A percentile compares a stretch with the other conserved stretches of the same genome.
phyloP scores from a whole-genome alignment of 2,113 vertebrate species.

The Pseudorectes ferrugineus region DNA sequence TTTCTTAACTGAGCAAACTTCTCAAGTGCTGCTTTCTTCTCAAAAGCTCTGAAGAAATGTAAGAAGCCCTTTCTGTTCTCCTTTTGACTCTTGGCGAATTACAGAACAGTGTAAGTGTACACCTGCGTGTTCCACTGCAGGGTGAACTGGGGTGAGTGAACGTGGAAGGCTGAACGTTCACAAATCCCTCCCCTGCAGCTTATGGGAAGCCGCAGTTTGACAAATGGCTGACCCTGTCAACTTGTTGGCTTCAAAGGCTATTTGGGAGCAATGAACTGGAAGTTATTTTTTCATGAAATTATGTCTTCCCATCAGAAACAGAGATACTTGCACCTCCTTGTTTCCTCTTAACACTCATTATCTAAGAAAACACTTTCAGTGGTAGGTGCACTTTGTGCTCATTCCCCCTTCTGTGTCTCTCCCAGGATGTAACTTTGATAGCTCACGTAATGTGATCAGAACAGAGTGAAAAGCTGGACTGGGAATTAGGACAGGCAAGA shows the following conservation, averaged over 20 bases:
- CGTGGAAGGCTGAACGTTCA: neutral
- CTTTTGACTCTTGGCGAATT: neutral
- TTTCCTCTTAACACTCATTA: neutral
- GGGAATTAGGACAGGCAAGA: neutral
- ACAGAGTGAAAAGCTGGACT: neutral
- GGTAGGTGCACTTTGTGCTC: neutral
- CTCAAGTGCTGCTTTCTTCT: neutral
- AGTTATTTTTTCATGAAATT: neutral
- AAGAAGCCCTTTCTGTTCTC: neutral
- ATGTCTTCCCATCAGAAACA: neutral
- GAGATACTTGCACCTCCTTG: neutral
- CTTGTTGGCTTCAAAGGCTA: neutral
- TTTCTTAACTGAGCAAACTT: neutral
- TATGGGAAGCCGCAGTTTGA: neutral
- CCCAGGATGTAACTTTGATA: neutral
- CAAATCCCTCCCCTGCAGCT: neutral
- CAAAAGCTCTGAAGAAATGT: neutral
- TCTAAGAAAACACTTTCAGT: neutral
- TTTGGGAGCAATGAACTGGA: neutral
- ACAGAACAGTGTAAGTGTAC: neutral
- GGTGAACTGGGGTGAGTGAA: neutral
- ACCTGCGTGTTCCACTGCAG: rapidly evolving
- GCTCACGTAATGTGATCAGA: neutral
- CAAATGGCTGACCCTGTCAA: neutral
- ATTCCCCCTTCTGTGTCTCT: neutral